phyloP scores from a whole-genome alignment of 2,113 vertebrate species.

The Boleophthalmus pectinirostris region DNA sequence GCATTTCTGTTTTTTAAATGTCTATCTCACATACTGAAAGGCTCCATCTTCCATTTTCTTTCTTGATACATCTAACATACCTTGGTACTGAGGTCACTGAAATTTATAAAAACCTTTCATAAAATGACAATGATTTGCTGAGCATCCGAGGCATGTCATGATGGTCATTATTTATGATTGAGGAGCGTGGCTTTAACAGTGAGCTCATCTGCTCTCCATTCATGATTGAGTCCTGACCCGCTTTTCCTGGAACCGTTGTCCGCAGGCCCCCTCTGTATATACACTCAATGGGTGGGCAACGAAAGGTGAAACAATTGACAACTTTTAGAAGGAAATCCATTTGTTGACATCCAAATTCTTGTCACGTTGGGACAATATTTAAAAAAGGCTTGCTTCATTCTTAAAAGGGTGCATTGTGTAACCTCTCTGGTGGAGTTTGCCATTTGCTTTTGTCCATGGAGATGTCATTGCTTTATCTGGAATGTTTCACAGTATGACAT shows the following conservation, averaged over 20 bases:
- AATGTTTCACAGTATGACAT: no score
- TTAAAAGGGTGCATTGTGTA: no score
- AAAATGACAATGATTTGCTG: slow-evolving; percentile 3
- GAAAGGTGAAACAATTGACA: not conserved
- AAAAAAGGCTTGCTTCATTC: no score
- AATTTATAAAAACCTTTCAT: not conserved
- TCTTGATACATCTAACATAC: not conserved
- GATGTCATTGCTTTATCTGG: no score
- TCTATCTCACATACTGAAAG: no score
- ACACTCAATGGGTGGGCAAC: not conserved
- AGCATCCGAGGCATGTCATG: not conserved
- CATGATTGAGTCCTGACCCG: slow-evolving; percentile 13
- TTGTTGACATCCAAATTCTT: not conserved
- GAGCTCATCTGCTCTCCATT: slow-evolving; percentile 22
- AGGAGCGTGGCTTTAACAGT: slow-evolving; percentile 15
- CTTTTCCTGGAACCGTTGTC: slow-evolving; percentile 29
- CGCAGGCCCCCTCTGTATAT: not conserved
- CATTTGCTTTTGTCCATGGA: no score
- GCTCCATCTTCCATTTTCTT: not conserved
- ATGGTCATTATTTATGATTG: slow-evolving; percentile 15
- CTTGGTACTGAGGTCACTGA: not conserved
- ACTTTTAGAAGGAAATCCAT: not conserved
- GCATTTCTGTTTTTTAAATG: no score
- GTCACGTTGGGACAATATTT: no score
- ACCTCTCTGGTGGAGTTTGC: no score